Base-by-base conservation (phyloP, 2,113 vertebrate genomes). In the Tenrec ecaudatus region DNA sequence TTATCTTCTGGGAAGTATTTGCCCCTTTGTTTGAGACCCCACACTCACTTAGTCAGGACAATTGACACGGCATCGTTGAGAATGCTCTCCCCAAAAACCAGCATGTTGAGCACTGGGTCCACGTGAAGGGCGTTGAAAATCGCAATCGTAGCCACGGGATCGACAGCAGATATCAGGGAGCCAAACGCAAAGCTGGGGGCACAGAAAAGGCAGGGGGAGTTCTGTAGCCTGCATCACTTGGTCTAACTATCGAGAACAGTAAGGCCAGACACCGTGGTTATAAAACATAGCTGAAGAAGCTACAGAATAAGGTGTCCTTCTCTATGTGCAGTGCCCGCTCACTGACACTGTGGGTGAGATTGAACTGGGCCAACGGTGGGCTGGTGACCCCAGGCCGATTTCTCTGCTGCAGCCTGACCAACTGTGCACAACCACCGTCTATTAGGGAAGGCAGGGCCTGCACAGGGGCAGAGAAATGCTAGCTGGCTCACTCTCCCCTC, bases 91-190 rank as follows among this genome's bases (percentile, higher is more conserved):
- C 99, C 99, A 91, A 99, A 99, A 93, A 99, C 99, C 98, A 99
- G 94, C 99, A 99, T 99, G 97, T 99, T 99, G 76, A 99, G 99
- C 76, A 99, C 99, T 0, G 99, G 99, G 98, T 99, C 99, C 95
- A 99, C 99, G 2, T 99, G 99, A 62, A 99, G 99, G 1, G 99
- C 99, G 27, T 99, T 99, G 97, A 99, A 99, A 97, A 99, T 99
- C 57, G 99, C 99, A 76, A 99, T 99, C 58, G 99, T 99, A 47
- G 99, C 99, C 69, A 99, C 99, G 0, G 99, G 99, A 86, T 99
- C 99, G 53, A 99, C 99, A 0, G 99, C 99, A 23, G 99, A 99
- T 97, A 99, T 99, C n/a, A 99, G 97, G 53, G 99, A 99, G 86
- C 99, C 99, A 4, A 99, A 99, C 0, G 99, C 99, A 97, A 99